A percentile compares a stretch with the other conserved stretches of the same genome.
phyloP scores from a whole-genome alignment of 2,113 vertebrate species.

The Sturnira hondurensis region DNA sequence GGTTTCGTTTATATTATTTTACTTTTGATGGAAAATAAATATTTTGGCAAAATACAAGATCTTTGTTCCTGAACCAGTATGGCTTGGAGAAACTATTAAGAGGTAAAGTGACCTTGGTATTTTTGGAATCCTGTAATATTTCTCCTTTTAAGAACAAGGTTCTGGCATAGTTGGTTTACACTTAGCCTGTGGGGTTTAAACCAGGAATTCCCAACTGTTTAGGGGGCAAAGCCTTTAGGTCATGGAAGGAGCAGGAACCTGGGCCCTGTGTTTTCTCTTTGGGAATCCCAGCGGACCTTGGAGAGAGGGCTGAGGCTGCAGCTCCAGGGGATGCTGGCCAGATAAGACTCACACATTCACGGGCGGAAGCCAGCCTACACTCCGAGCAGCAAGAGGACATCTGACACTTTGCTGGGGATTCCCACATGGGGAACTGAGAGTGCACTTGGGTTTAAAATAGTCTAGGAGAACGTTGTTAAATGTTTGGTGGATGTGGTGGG shows the following conservation, averaged over 20 bases:
- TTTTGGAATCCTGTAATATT: neutral
- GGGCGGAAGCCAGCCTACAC: neutral
- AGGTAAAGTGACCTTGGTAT: neutral
- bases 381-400: neutral
- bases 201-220: conserved; percentile 6
- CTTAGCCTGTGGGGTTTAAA: neutral
- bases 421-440: neutral
- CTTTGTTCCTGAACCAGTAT: conserved; percentile 23
- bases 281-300: neutral
- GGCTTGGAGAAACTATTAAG: conserved; percentile 4
- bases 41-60: neutral
- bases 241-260: neutral
- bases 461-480: neutral
- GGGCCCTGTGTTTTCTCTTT: neutral
- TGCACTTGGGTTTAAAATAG: neutral
- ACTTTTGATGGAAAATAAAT: conserved; percentile 3
- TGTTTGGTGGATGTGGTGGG: neutral
- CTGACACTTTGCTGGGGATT: neutral
- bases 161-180: neutral
- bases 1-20: neutral
- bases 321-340: neutral
- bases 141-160: conserved; percentile 2
- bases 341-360: neutral
- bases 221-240: neutral
- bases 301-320: neutral